Base-by-base conservation (phyloP, 2,888 invertebrate genomes). In the Watsonalla cultraria region DNA sequence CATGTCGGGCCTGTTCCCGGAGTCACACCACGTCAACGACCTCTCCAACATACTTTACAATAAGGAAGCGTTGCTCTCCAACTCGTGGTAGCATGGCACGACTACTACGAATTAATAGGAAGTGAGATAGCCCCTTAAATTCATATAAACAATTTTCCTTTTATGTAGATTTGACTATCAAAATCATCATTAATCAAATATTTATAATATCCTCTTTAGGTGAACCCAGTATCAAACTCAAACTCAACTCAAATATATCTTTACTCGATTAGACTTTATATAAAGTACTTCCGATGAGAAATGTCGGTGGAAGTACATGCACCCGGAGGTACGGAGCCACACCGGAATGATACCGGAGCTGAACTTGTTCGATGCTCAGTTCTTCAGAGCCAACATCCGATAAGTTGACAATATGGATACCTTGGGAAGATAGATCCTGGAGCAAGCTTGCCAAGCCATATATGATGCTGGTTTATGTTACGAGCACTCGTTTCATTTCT, bases 361-460 rank as follows among this genome's bases (percentile, higher is more conserved):
- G 6, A 78, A 83, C 9, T 92, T 92, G 60, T 96, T 95, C 64
- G 95, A 95, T 73, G 93, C 94, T 0, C 92, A 93, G 11, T 95
- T 94, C 74, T 95, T 95, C 68, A 94, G 93, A 33, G 92, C 95
- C 7, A 93, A 94, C 70, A 92, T 91, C 57, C 92, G 93, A 51
- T 93, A 95, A 58, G 92, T 91, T 0, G 58, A 61, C 24, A 59
- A 53, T 15, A 84, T 81, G 78, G 86, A 86, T 39, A 59, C 80
- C 0, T 94, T 94, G 89, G 92, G 93, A 0, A 87, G 95, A 51
- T 91, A 95, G 60, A 75, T 96, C 24, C 86, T 96, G 53, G 96
- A 95, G 75, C 92, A 93, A 1, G 88, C 94, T 0, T 94, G 93
- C 69, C 95, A 95, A 75, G 94, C 94, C 42, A 92, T 95, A 47